Evolutionary conservation across 2,888 invertebrate species (phyloP).

Genomic region (Camptogramma bilineatum): DNA sequence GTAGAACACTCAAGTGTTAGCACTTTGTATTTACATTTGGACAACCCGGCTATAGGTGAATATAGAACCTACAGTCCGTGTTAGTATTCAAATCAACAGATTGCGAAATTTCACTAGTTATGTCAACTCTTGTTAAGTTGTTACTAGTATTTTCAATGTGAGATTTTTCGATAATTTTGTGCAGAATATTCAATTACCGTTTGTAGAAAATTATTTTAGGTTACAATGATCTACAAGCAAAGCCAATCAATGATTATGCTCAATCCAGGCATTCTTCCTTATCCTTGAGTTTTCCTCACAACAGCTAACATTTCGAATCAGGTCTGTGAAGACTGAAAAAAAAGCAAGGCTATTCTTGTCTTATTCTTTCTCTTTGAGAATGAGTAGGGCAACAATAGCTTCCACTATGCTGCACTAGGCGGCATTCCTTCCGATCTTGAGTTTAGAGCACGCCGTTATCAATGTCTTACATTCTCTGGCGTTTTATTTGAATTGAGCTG

Average conservation of each 20-base stretch:
- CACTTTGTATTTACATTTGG: slow-evolving; percentile 66
- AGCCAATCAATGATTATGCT: slow-evolving; percentile 8
- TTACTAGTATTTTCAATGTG: neutral
- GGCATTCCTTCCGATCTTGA: neutral
- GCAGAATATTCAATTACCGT: slow-evolving; percentile 10
- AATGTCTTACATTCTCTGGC: slow-evolving; percentile 10
- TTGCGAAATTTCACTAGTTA: slow-evolving; percentile 11
- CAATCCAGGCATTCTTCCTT: neutral
- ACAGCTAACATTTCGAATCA: slow-evolving; percentile 15
- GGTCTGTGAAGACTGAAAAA: neutral
- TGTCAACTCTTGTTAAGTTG: slow-evolving; percentile 8
- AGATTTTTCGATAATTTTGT: slow-evolving; percentile 23
- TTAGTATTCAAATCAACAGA: slow-evolving; percentile 18
- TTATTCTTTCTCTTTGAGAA: slow-evolving; percentile 34
- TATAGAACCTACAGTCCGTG: slow-evolving; percentile 22
- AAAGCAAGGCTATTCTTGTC: slow-evolving; percentile 12
- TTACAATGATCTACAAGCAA: slow-evolving; percentile 21
- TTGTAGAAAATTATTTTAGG: slow-evolving; percentile 1
- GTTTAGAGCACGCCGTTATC: neutral
- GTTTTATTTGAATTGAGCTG: neutral
- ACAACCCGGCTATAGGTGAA: slow-evolving; percentile 47
- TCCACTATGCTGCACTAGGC: neutral
- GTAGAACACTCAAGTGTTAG: slow-evolving; percentile 55
- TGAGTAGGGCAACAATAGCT: slow-evolving; percentile 18
- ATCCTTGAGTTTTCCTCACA: neutral